phyloP scores from a whole-genome alignment of 2,888 invertebrate genomes.

The Apoda limacodes region DNA sequence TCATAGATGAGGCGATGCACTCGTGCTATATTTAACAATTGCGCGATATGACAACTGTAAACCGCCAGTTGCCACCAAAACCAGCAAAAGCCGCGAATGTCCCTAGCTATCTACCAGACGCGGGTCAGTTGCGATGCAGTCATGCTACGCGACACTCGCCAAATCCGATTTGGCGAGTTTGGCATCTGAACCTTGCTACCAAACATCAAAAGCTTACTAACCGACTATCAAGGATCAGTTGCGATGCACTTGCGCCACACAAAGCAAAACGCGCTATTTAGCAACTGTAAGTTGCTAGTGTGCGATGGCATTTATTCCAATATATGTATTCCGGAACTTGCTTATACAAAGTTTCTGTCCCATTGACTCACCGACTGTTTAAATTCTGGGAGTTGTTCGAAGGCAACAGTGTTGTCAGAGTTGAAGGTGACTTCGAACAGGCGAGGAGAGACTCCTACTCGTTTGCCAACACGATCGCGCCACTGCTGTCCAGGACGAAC shows the following conservation, averaged over 20 bases:
- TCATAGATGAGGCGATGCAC: no score
- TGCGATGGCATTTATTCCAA: background rate
- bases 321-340: no score
- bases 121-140: no score
- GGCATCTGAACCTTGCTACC: slow-evolving; percentile 8
- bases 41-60: no score
- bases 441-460: slow-evolving; percentile 50
- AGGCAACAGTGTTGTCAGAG: slow-evolving; percentile 58
- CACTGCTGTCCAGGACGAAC: background rate
- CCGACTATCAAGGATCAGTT: slow-evolving; percentile 78
- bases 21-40: no score
- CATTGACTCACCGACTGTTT: slow-evolving; percentile 68
- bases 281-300: slow-evolving; percentile 45
- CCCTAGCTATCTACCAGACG: no score
- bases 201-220: slow-evolving; percentile 7
- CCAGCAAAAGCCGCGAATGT: no score
- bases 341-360: background rate
- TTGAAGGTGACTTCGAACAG: slow-evolving; percentile 74
- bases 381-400: slow-evolving; percentile 75
- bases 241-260: slow-evolving; percentile 76
- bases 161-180: no score
- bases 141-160: no score
- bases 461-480: slow-evolving; percentile 16
- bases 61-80: no score
- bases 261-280: slow-evolving; percentile 75